Base-by-base conservation (phyloP, 2,113 vertebrate species). In the Acrocephalus kingi region DNA sequence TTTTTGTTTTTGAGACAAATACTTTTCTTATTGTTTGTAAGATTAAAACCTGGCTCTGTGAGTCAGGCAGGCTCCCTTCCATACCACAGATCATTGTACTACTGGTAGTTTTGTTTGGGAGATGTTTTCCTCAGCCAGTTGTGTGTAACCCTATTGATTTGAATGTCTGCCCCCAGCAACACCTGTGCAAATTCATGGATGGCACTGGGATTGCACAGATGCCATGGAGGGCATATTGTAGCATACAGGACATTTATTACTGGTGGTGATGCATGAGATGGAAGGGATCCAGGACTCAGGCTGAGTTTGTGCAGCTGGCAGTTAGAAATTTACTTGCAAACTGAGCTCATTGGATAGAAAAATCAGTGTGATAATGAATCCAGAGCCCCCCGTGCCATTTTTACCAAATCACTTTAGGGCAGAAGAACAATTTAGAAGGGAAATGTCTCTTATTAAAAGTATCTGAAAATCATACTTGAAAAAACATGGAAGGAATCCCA, bases 221-320 rank as follows among this genome's bases (percentile, higher is more conserved):
- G 86, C 95, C 82, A 73, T 48, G 75, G 87, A 94, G 92, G 85
- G 74, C 86, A 92, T 92, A 88, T 94, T 93, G 91, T 97, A 95
- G 81, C 94, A 63, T 52, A 83, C 49, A 61, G 48, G 80, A 66
- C 86, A 75, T 96, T 97, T 96, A 96, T 97, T 96, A 71, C 90
- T 93, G 83, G 68, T 91, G 80, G 78, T 96, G 96, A 97, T 94
- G 86, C 96, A 93, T 93, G 93, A 97, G 88, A 79, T 97, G 97
- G 96, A 97, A 94, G 58, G 73, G 80, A 82, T 96, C 95, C 96
- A 97, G 94, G 95, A 72, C 72, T 84, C 95, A 79, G 78, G 84
- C 91, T 95, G 95, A 92, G 95, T 96, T 97, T 96, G 96, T 93
- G 95, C 96, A 97, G 96, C 96, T 97, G 96, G 94, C 74, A 96